Evolutionary conservation across 1,140 invertebrate species (phyloP).

Genomic region (Panulirus ornatus): DNA sequence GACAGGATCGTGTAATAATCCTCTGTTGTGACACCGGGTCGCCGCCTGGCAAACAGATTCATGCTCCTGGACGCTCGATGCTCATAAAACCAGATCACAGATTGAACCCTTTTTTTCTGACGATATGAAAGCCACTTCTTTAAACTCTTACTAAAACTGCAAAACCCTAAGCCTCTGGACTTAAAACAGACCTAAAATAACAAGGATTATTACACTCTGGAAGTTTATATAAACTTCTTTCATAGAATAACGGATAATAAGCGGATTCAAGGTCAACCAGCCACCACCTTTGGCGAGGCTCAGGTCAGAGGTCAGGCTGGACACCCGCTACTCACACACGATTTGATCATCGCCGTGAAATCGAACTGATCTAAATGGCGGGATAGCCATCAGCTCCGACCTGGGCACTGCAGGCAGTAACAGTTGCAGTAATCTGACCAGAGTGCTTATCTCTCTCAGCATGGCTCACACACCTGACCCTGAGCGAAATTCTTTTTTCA

Average conservation of each 20-base stretch:
- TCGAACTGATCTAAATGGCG: slow-evolving; percentile 18
- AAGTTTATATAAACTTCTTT: too few species aligned
- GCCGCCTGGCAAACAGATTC: slow-evolving; percentile 17
- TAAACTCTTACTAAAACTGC: too few species aligned
- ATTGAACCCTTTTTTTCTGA: neutral
- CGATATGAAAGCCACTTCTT: too few species aligned
- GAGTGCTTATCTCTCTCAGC: slow-evolving; percentile 1
- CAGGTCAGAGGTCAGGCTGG: slow-evolving; percentile 28
- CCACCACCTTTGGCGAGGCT: too few species aligned
- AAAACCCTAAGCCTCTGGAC: too few species aligned
- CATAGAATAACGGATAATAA: too few species aligned
- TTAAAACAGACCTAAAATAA: too few species aligned
- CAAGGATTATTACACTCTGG: too few species aligned
- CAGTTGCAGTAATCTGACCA: neutral
- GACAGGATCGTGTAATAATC: slow-evolving; percentile 28
- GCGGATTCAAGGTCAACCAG: too few species aligned
- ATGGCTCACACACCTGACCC: too few species aligned
- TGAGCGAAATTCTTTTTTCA: too few species aligned
- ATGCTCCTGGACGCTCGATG: neutral
- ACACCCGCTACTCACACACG: slow-evolving; percentile 9
- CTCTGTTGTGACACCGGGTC: slow-evolving; percentile 39
- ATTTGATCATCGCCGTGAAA: slow-evolving; percentile 26
- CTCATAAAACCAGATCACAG: slow-evolving; percentile 16
- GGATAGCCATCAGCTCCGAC: neutral
- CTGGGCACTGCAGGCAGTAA: slow-evolving; percentile 4